phyloP scores from a whole-genome alignment of 2,888 invertebrate genomes.

The Automeris io region DNA sequence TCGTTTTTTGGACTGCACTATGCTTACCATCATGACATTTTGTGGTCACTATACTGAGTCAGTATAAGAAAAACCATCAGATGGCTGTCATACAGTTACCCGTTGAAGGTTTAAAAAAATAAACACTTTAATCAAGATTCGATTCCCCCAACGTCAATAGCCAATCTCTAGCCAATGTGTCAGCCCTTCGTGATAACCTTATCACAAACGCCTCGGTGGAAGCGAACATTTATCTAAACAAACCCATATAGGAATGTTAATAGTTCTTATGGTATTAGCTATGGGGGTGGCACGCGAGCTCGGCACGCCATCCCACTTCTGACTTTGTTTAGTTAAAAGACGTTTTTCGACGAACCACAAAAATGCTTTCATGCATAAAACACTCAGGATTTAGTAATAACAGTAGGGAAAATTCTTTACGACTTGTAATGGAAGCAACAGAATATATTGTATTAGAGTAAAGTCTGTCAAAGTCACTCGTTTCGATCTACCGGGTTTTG shows the following conservation, averaged over 20 bases:
- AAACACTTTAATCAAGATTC: background rate
- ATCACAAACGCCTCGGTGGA: slow-evolving; percentile 10
- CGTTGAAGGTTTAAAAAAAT: background rate
- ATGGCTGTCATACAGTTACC: background rate
- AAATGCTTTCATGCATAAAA: slow-evolving; percentile 7
- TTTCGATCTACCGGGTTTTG: too few relatives aligned
- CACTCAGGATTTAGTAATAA: slow-evolving; percentile 9
- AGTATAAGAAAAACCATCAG: background rate
- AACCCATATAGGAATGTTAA: slow-evolving; percentile 71
- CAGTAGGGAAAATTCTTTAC: too few relatives aligned
- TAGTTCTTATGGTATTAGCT: slow-evolving; percentile 60
- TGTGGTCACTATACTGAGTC: background rate
- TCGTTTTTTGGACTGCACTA: too few relatives aligned
- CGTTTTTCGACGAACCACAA: background rate
- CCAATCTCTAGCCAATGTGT: slow-evolving; percentile 22
- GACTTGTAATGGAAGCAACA: too few relatives aligned
- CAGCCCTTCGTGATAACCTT: slow-evolving; percentile 18
- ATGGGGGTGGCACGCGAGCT: slow-evolving; percentile 52
- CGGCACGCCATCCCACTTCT: slow-evolving; percentile 40
- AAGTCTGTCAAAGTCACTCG: too few relatives aligned
- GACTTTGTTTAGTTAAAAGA: slow-evolving; percentile 22
- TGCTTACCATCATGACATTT: too few relatives aligned
- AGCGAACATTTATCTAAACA: slow-evolving; percentile 47
- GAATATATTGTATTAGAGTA: too few relatives aligned
- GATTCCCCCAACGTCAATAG: slow-evolving; percentile 12